phyloP scores from a whole-genome alignment of 2,888 invertebrate genomes.

The Diachrysia chrysitis region DNA sequence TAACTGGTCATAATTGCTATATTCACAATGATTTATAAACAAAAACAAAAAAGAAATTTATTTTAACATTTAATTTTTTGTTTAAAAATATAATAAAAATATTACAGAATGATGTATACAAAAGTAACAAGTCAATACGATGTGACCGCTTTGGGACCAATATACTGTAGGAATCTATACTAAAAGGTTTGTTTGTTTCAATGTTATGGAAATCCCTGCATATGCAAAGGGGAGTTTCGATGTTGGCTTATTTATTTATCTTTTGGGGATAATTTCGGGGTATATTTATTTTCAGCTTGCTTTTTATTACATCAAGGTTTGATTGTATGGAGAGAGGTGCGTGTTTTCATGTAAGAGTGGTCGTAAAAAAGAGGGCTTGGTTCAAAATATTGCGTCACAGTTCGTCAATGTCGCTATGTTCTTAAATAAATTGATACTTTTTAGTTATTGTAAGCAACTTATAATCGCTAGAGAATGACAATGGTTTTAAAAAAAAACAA shows the following conservation, averaged over 20 bases:
- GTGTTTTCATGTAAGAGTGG: background rate
- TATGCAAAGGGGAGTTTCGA: slow-evolving; percentile 18
- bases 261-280: slow-evolving; percentile 37
- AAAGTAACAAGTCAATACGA: slow-evolving; percentile 23
- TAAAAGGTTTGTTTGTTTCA: slow-evolving; percentile 38
- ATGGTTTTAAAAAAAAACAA: no score
- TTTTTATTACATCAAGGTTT: slow-evolving; percentile 2
- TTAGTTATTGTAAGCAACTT: no score
- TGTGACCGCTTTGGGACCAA: slow-evolving; percentile 42
- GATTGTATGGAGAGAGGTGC: background rate
- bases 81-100: background rate
- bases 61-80: background rate
- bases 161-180: slow-evolving; percentile 46
- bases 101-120: slow-evolving; percentile 11
- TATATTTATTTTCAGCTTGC: slow-evolving; percentile 5
- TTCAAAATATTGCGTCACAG: background rate
- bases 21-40: no score
- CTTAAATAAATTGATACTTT: background rate
- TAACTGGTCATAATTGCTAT: no score
- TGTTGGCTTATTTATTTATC: slow-evolving; percentile 29
- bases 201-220: slow-evolving; percentile 25
- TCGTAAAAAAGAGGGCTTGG: background rate
- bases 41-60: no score
- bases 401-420: background rate
- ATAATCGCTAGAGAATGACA: no score